phyloP scores from a whole-genome alignment of 2,113 vertebrate genomes.

The Pionites leucogaster region DNA sequence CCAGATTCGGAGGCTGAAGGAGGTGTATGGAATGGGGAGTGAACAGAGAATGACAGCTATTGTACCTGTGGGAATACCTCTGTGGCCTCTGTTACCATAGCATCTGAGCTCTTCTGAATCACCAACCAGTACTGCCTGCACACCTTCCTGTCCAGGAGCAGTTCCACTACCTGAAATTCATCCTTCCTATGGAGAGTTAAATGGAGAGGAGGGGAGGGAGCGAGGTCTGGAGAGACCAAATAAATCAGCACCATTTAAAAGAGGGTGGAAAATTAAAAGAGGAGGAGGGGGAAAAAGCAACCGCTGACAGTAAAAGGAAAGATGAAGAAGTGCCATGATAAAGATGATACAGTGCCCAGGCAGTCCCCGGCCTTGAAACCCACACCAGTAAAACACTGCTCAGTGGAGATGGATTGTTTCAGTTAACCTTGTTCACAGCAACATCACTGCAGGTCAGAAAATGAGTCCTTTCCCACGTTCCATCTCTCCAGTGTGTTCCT shows the following conservation, averaged over 20 bases:
- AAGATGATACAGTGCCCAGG: constrained; percentile 16
- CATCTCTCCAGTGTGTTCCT: background rate
- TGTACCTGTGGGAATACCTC: background rate
- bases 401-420: background rate
- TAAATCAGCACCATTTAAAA: constrained; percentile 6
- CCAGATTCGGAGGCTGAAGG: background rate
- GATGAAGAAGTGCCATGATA: background rate
- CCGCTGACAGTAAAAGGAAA: background rate
- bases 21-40: background rate
- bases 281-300: background rate
- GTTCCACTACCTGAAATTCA: background rate
- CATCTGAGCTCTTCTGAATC: background rate
- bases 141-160: background rate
- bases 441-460: constrained; percentile 50
- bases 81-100: background rate
- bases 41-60: background rate
- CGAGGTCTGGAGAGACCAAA: background rate
- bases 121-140: background rate
- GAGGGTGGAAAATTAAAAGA: constrained; percentile 25
- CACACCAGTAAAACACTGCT: background rate
- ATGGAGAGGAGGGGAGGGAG: background rate
- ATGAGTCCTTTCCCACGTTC: constrained; percentile 3
- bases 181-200: background rate
- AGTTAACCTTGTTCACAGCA: constrained; percentile 15
- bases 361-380: constrained; percentile 39